Conservation (phyloP, 2,888 invertebrate genomes). For the Pemphredon lugubris region DNA sequence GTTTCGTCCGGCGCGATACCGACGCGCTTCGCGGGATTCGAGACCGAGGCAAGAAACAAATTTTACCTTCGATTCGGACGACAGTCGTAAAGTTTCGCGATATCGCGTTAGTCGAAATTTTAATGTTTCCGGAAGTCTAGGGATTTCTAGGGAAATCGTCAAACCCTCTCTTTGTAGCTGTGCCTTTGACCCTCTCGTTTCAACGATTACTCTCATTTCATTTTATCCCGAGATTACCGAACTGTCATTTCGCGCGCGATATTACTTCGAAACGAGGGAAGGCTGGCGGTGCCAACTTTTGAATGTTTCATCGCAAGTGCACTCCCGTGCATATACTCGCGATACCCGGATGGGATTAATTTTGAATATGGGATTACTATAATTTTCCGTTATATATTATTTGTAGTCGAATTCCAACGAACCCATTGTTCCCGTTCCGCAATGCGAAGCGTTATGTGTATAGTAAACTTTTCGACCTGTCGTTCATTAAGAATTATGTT, state of each 20-base stretch:
- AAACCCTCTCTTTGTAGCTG: not conserved
- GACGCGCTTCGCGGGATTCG: not conserved
- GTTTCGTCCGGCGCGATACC: too few relatives aligned
- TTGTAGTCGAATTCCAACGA: too few relatives aligned
- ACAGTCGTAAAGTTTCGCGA: constrained; percentile 26
- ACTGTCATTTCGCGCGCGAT: constrained; percentile 16
- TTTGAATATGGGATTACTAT: too few relatives aligned
- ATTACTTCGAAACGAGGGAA: not conserved
- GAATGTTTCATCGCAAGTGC: too few relatives aligned
- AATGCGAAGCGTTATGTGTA: too few relatives aligned
- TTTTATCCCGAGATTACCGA: constrained; percentile 28
- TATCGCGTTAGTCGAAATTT: constrained; percentile 17
- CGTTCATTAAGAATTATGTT: too few relatives aligned
- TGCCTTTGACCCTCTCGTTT: constrained; percentile 10
- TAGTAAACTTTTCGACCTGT: too few relatives aligned
- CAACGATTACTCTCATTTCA: constrained; percentile 25
- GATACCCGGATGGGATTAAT: too few relatives aligned
- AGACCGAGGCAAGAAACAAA: too few relatives aligned
- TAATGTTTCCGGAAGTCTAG: constrained; percentile 10
- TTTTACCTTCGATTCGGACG: constrained; percentile 3
- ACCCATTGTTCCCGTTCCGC: too few relatives aligned
- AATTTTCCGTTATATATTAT: too few relatives aligned
- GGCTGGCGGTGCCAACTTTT: not conserved
- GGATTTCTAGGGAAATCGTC: constrained; percentile 14
- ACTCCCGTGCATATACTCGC: too few relatives aligned